Percentiles rank a stretch among this genome's conserved stretches.
These are phyloP conservation scores for Sylvilagus bachmani DNA, from an alignment of 2,113 vertebrate genomes.

Conservation along the genomic window DNA sequence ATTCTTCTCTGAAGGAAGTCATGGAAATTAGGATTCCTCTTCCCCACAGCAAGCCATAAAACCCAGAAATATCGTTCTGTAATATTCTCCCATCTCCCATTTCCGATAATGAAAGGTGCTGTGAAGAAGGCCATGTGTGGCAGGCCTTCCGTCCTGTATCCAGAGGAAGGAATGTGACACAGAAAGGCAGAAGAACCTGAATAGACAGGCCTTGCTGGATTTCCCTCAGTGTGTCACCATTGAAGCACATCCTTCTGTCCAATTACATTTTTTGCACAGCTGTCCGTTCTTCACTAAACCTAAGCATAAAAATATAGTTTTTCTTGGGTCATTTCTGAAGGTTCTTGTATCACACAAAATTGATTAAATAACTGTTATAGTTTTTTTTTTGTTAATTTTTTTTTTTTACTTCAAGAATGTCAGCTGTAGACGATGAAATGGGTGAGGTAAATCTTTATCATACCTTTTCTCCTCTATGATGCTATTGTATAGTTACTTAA, in stretches of 20 bases:
- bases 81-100: not conserved
- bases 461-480: fast-evolving
- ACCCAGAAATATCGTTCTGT: not conserved
- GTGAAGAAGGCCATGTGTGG: not conserved
- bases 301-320: not conserved
- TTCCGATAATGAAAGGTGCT: too few species aligned
- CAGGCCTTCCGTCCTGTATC: too few species aligned
- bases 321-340: not conserved
- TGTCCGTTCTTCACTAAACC: not conserved
- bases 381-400: not conserved
- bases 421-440: not conserved
- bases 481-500: not conserved
- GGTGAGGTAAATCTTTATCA: not conserved
- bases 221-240: not conserved
- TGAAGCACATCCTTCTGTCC: too few species aligned
- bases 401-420: not conserved
- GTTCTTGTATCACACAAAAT: not conserved
- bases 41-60: not conserved
- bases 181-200: not conserved
- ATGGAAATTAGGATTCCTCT: not conserved
- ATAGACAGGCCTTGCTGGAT: not conserved
- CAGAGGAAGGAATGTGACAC: not conserved
- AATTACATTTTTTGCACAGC: not conserved
- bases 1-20: not conserved
- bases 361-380: not conserved